phyloP scores from a whole-genome alignment of 2,888 invertebrate species.

The Phragmatobia fuliginosa region DNA sequence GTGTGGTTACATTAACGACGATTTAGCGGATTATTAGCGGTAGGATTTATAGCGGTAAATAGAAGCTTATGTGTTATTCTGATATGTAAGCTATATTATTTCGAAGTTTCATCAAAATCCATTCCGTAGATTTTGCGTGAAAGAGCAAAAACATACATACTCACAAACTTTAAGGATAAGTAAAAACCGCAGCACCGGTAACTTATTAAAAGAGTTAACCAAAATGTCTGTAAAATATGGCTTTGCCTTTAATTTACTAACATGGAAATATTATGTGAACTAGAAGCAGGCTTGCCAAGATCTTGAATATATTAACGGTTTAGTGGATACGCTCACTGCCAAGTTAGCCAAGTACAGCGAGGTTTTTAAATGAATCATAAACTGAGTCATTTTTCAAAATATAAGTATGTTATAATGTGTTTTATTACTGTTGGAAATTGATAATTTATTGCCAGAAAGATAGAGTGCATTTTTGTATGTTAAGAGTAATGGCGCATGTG shows the following conservation, averaged over 20 bases:
- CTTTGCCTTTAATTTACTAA: not conserved
- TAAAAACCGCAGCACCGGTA: not conserved
- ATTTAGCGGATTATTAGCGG: conserved; percentile 4
- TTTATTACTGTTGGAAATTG: not conserved
- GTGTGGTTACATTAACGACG: conserved; percentile 2
- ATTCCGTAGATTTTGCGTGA: too few species aligned
- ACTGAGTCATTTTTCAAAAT: conserved; percentile 6
- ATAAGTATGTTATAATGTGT: conserved; percentile 4
- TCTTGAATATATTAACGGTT: conserved; percentile 20
- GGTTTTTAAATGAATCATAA: conserved; percentile 18
- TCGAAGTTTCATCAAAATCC: too few species aligned
- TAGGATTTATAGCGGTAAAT: too few species aligned
- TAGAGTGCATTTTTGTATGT: not conserved
- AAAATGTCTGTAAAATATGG: not conserved
- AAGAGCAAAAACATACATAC: too few species aligned
- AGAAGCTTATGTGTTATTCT: too few species aligned
- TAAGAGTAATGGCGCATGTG: not conserved
- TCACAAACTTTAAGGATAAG: too few species aligned
- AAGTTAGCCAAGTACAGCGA: conserved; percentile 1
- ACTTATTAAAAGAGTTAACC: not conserved
- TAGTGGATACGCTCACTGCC: conserved; percentile 7
- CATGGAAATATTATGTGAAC: conserved; percentile 15
- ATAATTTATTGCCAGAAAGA: not conserved
- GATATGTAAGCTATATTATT: too few species aligned
- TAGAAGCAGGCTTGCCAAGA: conserved; percentile 15